phyloP scores from a whole-genome alignment of 2,113 vertebrate genomes.

The Zosterops lateralis region DNA sequence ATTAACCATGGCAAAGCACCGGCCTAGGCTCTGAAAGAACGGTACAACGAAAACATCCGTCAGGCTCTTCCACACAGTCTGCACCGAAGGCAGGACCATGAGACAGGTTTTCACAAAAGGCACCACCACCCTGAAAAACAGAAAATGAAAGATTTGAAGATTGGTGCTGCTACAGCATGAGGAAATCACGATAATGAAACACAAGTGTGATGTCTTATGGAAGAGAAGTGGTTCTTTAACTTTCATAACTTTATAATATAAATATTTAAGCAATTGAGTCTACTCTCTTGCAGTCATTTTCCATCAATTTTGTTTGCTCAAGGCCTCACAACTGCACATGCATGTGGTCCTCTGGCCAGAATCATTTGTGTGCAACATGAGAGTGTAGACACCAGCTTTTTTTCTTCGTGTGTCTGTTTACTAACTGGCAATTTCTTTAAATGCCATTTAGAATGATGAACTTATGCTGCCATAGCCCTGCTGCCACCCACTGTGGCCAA shows the following conservation, averaged over 20 bases:
- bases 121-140: slow-evolving; percentile 83
- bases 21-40: slow-evolving; percentile 79
- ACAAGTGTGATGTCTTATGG: neutral
- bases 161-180: neutral
- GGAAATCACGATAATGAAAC: neutral
- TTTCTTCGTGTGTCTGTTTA: neutral
- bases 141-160: neutral
- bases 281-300: neutral
- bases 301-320: neutral
- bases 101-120: slow-evolving; percentile 85
- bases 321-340: neutral
- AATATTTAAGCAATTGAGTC: neutral
- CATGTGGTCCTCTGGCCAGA: neutral
- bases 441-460: neutral
- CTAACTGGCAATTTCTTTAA: neutral
- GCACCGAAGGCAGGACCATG: slow-evolving; percentile 83
- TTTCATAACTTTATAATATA: neutral
- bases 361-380: neutral
- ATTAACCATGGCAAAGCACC: slow-evolving; percentile 78
- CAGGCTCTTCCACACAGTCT: slow-evolving; percentile 85
- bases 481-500: neutral
- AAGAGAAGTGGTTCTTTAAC: neutral
- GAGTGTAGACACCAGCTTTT: neutral
- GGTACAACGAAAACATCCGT: slow-evolving; percentile 80
- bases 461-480: neutral